Evolutionary conservation across 2,888 invertebrate genomes (phyloP).

Genomic region (Eucera pruinosa): DNA sequence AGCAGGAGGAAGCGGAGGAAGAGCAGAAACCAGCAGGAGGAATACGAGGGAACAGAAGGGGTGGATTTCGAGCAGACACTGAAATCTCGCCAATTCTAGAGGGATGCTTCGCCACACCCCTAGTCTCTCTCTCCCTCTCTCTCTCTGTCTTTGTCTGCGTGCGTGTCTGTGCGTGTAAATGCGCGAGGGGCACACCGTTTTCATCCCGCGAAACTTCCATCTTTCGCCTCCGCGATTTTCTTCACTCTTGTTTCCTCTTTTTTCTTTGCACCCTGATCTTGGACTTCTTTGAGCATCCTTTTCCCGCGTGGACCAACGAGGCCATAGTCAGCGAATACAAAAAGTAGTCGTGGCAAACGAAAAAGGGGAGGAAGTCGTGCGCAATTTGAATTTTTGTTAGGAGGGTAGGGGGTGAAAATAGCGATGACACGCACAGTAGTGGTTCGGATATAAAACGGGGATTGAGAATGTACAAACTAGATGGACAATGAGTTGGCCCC

Average conservation of each 20-base stretch:
- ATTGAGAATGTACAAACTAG: slow-evolving; percentile 32
- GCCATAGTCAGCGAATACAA: slow-evolving; percentile 40
- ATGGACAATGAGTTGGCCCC: slow-evolving; percentile 49
- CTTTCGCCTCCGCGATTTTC: slow-evolving; percentile 43
- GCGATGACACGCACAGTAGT: not conserved
- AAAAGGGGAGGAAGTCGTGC: not conserved
- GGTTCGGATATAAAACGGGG: not conserved
- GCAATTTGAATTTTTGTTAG: not conserved
- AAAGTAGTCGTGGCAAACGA: not conserved
- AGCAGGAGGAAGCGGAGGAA: slow-evolving; percentile 59
- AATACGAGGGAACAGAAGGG: slow-evolving; percentile 50
- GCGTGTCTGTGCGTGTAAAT: slow-evolving; percentile 19
- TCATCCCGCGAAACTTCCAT: slow-evolving; percentile 42
- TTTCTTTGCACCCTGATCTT: slow-evolving; percentile 25
- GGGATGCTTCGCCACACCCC: slow-evolving; percentile 81
- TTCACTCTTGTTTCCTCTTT: not conserved
- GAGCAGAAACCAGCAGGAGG: slow-evolving; percentile 40
- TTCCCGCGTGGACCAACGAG: slow-evolving; percentile 23
- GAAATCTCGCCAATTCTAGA: slow-evolving; percentile 84
- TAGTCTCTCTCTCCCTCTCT: slow-evolving; percentile 30
- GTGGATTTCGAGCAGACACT: slow-evolving; percentile 77
- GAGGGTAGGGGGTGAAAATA: not conserved
- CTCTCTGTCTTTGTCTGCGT: too few species aligned
- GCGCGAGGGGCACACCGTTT: slow-evolving; percentile 46
- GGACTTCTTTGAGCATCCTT: slow-evolving; percentile 18